Base-by-base conservation (phyloP, 2,888 invertebrate species). In the Dusona sp. region DNA sequence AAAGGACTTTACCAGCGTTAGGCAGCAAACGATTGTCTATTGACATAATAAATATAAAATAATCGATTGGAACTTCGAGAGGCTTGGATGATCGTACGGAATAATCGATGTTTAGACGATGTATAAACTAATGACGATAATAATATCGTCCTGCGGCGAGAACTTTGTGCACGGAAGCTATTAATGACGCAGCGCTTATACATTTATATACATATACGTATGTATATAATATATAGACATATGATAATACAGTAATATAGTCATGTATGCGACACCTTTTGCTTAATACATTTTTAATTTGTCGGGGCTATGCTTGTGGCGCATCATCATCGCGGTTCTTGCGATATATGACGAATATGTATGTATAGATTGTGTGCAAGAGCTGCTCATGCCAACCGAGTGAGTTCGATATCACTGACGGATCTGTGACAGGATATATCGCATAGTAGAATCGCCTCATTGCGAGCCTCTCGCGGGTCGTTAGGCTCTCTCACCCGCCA, bases 201-300 rank as follows among this genome's bases (percentile, higher is more conserved):
- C 48, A 45, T 42, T 42, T 36, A n/a, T 45, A 74, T 45, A 25
- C 38, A 51, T 13, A 57, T 16, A 38, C 11, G 16, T 36, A 25
- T 61, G 38, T 16, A 33, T 51, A 72, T 67, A 54, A 80, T n/a
- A 25, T 61, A 29, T 6, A 16, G 6, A 61, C 16, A 29, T 61
- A 29, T 61, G 61, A 7, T 61, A 61, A 16, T 61, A 48, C 70
- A 51, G 61, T 79, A 82, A 70, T 68, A 70, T 51, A 79, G 73
- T 67, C 45, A 48, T 51, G 64, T 45, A 61, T 22, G 89, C 90
- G 90, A 90, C 92, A 90, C 89, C 88, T 91, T 72, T 83, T 89
- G 90, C 90, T 89, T 93, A 93, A 93, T 93, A 92, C 90, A 92
- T 92, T 93, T 93, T 93, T 93, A 93, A 93, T 93, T 93, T 89